phyloP scores from a whole-genome alignment of 2,888 invertebrate species.

The Pollenia angustigena region DNA sequence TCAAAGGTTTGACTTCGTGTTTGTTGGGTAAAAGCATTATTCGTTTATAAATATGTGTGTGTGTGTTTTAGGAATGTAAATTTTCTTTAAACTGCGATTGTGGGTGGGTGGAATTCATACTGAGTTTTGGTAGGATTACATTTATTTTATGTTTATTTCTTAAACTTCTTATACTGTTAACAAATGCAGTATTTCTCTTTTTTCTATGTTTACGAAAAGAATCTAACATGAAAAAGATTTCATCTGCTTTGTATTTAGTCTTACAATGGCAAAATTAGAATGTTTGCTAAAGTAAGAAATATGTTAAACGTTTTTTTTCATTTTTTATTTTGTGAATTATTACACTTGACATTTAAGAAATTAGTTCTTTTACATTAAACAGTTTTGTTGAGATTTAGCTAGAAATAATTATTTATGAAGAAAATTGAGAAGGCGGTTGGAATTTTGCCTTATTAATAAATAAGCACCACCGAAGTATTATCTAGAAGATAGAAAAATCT shows the following conservation, averaged over 20 bases:
- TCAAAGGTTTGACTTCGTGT: too few relatives aligned
- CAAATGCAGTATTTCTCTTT: conserved; percentile 3
- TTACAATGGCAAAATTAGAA: conserved; percentile 10
- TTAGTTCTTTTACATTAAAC: conserved; percentile 1
- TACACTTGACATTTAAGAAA: conserved; percentile 48
- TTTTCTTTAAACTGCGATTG: not conserved
- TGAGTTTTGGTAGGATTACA: conserved; percentile 41
- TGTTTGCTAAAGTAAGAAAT: conserved; percentile 10
- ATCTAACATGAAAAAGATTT: conserved; percentile 59
- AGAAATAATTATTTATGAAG: conserved; percentile 12
- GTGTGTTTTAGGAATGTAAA: conserved; percentile 27
- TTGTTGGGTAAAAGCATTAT: not conserved
- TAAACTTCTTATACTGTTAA: conserved; percentile 26
- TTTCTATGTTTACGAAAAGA: conserved; percentile 20
- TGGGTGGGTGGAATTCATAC: conserved; percentile 59
- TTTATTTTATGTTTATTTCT: conserved; percentile 35
- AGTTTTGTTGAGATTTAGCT: not conserved
- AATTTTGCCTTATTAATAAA: not conserved
- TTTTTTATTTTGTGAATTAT: not conserved
- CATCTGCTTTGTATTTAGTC: conserved; percentile 31
- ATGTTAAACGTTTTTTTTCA: conserved; percentile 19
- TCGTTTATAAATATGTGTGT: not conserved
- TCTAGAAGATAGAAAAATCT: too few relatives aligned
- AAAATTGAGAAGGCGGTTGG: conserved; percentile 20
- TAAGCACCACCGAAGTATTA: too few relatives aligned